phyloP scores from a whole-genome alignment of 2,113 vertebrate genomes.

The Pelodiscus sinensis region DNA sequence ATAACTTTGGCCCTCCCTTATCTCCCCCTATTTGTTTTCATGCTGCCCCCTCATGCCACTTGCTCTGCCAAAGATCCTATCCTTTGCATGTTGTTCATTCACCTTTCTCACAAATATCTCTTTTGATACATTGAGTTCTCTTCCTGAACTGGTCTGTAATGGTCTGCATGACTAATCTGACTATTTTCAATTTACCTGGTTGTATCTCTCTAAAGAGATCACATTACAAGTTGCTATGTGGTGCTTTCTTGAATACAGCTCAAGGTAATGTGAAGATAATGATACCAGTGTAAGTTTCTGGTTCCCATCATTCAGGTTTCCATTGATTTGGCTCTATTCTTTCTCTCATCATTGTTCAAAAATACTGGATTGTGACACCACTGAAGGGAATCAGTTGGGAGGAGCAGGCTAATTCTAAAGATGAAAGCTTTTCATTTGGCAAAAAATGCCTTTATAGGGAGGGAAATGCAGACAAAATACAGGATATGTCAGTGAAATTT shows the following conservation, averaged over 20 bases:
- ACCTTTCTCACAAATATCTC: not conserved
- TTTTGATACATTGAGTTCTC: not conserved
- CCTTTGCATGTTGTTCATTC: not conserved
- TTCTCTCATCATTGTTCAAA: slow-evolving; percentile 72
- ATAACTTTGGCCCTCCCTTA: not conserved
- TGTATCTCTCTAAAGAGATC: slow-evolving; percentile 56
- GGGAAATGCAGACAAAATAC: slow-evolving; percentile 59
- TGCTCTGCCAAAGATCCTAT: not conserved
- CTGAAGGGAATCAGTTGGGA: slow-evolving; percentile 62
- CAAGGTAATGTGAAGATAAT: slow-evolving; percentile 60
- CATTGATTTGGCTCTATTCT: slow-evolving; percentile 69
- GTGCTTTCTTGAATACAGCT: slow-evolving; percentile 45
- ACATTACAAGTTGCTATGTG: slow-evolving; percentile 35
- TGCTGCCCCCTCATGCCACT: not conserved
- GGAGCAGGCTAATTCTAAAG: slow-evolving; percentile 63
- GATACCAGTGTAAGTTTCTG: slow-evolving; percentile 38
- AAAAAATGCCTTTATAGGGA: slow-evolving; percentile 58
- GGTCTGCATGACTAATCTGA: not conserved
- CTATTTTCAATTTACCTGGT: slow-evolving; percentile 46
- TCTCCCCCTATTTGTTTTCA: not conserved
- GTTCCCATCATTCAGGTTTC: slow-evolving; percentile 61
- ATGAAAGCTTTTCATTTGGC: slow-evolving; percentile 63
- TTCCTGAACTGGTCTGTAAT: not conserved
- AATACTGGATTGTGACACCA: slow-evolving; percentile 69
- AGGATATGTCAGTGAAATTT: slow-evolving; percentile 65